Base-by-base conservation (phyloP, 37 sponge, comb jelly and placozoan species). In the Cliona cf. orientalis region DNA sequence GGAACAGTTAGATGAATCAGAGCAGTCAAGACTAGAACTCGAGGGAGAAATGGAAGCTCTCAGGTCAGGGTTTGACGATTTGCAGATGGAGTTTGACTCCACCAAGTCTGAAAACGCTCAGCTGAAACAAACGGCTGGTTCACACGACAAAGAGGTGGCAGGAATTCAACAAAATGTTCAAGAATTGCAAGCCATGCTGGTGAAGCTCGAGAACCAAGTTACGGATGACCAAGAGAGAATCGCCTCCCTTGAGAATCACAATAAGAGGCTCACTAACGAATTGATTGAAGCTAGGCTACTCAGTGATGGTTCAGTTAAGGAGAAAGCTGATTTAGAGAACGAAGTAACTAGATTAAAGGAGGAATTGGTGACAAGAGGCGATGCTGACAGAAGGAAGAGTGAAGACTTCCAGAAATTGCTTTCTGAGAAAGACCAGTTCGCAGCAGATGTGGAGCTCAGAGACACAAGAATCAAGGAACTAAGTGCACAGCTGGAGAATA, bases 41-140 rank as follows among this genome's bases (percentile, higher is more conserved):
- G 76, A 89, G 33, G 72, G 78, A n/a, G 72, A 53, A 38, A 59
- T 89, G 17, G 73, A 79, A 34, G 71, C 42, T 6, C 66, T 69
- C 0, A 36, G 40, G 14, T 21, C 31, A 22, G 82, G 75, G 42
- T 12, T 80, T 39, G 77, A 81, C 19, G 36, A 73, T 2, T 19
- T 71, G 2, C 61, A 63, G 64, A 58, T 46, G 61, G 88, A 76
- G 19, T 35, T 63, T 3, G 73, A 89, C 1, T 65, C 68, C 25
- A 69, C 42, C 19, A 75, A 29, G 37, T 40, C 69, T 21, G 69
- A 83, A 44, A 78, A 83, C 79, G 66, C 25, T 66, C 72, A 77
- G 3, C 71, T 83, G 4, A 62, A 74, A 28, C 66, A 83, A 39
- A 66, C 83, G 31, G 22, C 61, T 7, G 29, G 57, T 0, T 66